Percentiles rank a stretch among this genome's conserved stretches.
These are phyloP conservation scores for Sinopyrophorus schimmeli DNA, from an alignment of 2,888 invertebrate genomes.

Conservation along the genomic window DNA sequence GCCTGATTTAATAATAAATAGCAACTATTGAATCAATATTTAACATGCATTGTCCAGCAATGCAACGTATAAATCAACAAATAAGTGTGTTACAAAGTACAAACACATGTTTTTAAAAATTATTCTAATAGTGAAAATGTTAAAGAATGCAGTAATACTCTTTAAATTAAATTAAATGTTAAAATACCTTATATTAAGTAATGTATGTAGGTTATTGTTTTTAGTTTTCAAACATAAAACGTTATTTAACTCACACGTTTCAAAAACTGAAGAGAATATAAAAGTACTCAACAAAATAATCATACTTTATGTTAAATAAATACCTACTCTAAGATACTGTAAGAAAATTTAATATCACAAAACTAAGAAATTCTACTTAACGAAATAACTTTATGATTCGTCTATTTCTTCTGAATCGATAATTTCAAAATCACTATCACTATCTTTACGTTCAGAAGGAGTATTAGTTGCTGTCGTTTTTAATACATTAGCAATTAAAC, in stretches of 20 bases:
- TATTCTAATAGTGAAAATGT: too few relatives aligned
- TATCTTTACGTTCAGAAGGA: constrained; percentile 40
- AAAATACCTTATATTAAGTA: constrained; percentile 17
- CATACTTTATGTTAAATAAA: constrained; percentile 27
- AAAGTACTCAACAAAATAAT: constrained; percentile 19
- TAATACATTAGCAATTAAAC: constrained; percentile 35
- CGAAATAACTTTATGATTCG: constrained; percentile 22
- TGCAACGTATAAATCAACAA: too few relatives aligned
- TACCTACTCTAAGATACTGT: constrained; percentile 23
- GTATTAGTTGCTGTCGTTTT: constrained; percentile 22
- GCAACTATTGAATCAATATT: too few relatives aligned
- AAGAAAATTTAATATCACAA: constrained; percentile 31
- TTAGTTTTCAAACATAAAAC: constrained; percentile 13
- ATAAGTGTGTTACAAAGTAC: too few relatives aligned
- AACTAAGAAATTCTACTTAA: constrained; percentile 23
- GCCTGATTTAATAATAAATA: too few relatives aligned
- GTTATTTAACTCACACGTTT: background rate
- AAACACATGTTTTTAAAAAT: too few relatives aligned
- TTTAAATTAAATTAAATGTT: too few relatives aligned
- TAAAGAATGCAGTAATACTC: too few relatives aligned
- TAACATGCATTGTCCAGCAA: too few relatives aligned
- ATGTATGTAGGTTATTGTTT: constrained; percentile 7
- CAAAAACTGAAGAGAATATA: constrained; percentile 18
- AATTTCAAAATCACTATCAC: constrained; percentile 53
- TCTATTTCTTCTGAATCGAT: constrained; percentile 46